Conservation (phyloP, 2,797 vertebrate genomes). For the Melanotaenia trifasciata region DNA sequence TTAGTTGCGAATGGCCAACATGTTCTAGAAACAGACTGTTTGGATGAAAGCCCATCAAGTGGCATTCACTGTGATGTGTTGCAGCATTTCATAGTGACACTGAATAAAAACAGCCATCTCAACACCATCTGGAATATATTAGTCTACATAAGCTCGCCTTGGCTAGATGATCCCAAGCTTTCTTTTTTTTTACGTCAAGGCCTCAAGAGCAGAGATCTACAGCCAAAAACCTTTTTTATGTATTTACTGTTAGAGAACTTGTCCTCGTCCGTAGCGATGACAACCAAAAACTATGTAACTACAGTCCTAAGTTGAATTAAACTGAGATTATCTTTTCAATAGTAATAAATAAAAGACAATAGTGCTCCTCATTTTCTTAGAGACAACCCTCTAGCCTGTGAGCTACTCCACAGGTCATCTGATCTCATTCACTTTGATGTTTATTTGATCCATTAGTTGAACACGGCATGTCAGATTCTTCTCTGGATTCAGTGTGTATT, state of each 20-base stretch:
- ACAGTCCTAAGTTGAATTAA: conserved; percentile 13
- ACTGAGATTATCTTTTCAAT: conserved; percentile 29
- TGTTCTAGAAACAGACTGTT: conserved; percentile 21
- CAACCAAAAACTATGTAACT: conserved; percentile 14
- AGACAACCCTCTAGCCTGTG: conserved; percentile 24
- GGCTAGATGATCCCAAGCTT: conserved; percentile 11
- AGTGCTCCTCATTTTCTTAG: conserved; percentile 19
- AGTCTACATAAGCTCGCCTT: conserved; percentile 1
- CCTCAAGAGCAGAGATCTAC: background rate
- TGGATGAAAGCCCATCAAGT: conserved; percentile 19
- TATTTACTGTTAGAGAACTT: conserved; percentile 11
- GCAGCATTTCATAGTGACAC: conserved; percentile 21
- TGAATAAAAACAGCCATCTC: conserved; percentile 32
- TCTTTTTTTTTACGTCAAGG: conserved; percentile 19
- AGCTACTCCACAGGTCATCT: conserved; percentile 30
- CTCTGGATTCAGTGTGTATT: conserved; percentile 19
- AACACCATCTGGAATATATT: conserved; percentile 35
- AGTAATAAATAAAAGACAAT: conserved; percentile 32
- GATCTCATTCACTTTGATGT: conserved; percentile 54
- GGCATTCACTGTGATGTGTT: conserved; percentile 27
- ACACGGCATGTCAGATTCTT: conserved; percentile 44
- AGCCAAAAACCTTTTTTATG: background rate
- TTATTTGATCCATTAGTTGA: conserved; percentile 71
- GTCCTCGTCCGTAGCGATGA: background rate
- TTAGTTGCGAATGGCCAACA: conserved; percentile 28